phyloP scores from a whole-genome alignment of 2,888 invertebrate genomes.

The Oscheius sp. region DNA sequence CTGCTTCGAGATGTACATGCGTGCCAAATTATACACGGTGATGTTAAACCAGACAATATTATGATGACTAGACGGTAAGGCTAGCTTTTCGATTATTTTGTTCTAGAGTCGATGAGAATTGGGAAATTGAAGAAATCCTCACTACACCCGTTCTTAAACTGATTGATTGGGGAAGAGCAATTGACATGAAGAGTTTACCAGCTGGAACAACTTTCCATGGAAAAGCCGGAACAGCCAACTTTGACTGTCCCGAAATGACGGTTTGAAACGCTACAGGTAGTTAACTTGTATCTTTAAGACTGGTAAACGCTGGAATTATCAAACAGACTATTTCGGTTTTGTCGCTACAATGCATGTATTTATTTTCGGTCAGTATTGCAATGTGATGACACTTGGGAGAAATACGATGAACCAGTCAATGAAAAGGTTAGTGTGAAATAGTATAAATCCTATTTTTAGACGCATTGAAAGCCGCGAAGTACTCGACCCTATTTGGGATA shows the following conservation, averaged over 20 bases:
- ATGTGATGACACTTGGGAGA: conserved; percentile 75
- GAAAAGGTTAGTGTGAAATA: conserved; percentile 50
- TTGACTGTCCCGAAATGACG: conserved; percentile 81
- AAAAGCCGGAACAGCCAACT: conserved; percentile 76
- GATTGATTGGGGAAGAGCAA: conserved; percentile 92
- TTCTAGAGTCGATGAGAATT: conserved; percentile 38
- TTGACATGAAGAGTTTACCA: conserved; percentile 85
- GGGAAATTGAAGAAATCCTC: conserved; percentile 36
- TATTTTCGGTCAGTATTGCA: conserved; percentile 84
- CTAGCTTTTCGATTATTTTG: background rate
- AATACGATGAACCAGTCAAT: conserved; percentile 59
- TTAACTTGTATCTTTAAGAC: conserved; percentile 72
- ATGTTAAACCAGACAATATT: conserved; percentile 94
- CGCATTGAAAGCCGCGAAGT: conserved; percentile 72
- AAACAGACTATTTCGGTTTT: conserved; percentile 88
- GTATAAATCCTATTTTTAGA: conserved; percentile 21
- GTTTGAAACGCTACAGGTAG: conserved; percentile 4
- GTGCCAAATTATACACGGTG: conserved; percentile 89
- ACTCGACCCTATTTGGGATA: conserved; percentile 84
- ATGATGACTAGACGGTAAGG: conserved; percentile 74
- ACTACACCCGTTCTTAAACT: conserved; percentile 75
- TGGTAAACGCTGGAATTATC: conserved; percentile 82
- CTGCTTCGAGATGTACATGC: conserved; percentile 86
- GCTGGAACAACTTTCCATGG: conserved; percentile 74
- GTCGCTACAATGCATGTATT: conserved; percentile 87